These are phyloP conservation scores for Platanista minor DNA, from an alignment of 2,113 vertebrate genomes.

Conservation along the genomic window DNA sequence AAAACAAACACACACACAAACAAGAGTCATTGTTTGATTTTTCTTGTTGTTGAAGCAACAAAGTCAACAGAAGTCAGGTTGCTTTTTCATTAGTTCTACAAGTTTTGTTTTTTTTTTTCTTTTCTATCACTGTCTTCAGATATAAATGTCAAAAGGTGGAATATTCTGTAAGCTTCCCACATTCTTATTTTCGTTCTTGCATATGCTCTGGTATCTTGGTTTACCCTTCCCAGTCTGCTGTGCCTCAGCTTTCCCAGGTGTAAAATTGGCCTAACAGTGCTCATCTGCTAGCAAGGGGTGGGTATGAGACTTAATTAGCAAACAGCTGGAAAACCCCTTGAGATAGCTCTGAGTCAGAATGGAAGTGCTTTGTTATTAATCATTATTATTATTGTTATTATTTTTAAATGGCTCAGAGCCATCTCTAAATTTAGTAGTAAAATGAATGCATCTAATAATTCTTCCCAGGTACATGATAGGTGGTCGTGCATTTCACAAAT, in stretches of 20 bases:
- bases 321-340: conserved; percentile 55
- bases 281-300: neutral
- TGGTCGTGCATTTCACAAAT: conserved; percentile 77
- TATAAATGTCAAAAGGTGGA: neutral
- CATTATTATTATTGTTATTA: conserved; percentile 74
- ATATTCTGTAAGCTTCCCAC: neutral
- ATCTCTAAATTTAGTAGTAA: conserved; percentile 73
- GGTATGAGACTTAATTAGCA: conserved; percentile 56
- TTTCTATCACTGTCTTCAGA: neutral
- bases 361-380: conserved; percentile 66
- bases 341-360: conserved; percentile 55
- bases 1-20: neutral
- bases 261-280: conserved; percentile 2
- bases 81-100: neutral
- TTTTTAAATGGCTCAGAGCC: conserved; percentile 73
- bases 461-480: conserved; percentile 70
- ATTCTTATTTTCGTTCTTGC: neutral
- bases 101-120: neutral
- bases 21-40: neutral
- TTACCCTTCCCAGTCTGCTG: neutral
- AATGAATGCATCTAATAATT: conserved; percentile 75
- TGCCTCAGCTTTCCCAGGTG: conserved; percentile 43
- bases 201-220: neutral
- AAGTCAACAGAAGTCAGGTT: neutral
- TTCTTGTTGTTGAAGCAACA: neutral